Base-by-base conservation (phyloP, 2,113 vertebrate genomes). In the Plotosus lineatus region DNA sequence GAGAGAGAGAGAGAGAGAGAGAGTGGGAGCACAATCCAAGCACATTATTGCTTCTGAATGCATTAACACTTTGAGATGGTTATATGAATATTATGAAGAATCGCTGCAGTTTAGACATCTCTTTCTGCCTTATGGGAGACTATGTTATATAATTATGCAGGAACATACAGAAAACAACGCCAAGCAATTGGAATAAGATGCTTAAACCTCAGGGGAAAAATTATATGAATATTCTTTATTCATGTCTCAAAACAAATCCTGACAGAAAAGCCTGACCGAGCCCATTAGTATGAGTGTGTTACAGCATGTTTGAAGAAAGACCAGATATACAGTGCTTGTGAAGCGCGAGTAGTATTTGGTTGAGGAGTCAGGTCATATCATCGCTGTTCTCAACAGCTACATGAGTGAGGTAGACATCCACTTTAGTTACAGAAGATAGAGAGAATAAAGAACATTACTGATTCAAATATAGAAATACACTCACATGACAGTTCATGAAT, bases 321-420 rank as follows among this genome's bases (percentile, higher is more conserved):
- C 42, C 53, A 55, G 48, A 83, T 83, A 51, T 78, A 81, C 77
- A 75, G 65, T 48, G 78, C 83, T 77, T 80, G 86, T 88, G 82
- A 79, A 83, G 78, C 84, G 50, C 82, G 63, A 81, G 68, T 80
- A 51, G 87, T 90, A 50, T 92, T 91, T 93, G 90, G 92, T 92
- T 86, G 86, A 88, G 89, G 88, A 90, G 85, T 84, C 87, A 88
- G 82, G 86, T 90, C 87, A 91, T 88, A 88, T 90, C 90, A 89
- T 92, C 78, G 72, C 88, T 90, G 89, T 89, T 90, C 73, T 73
- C 88, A 92, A 90, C 92, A 93, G 92, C 91, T 90, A 88, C 90
- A 87, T 83, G 85, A 89, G 89, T 93, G 92, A 94, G 93, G 93
- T 94, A 94, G 93, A 93, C 92, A 90, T 90, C 83, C 86, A 89